Evolutionary conservation across 2,888 invertebrate genomes (phyloP).

Genomic region (Meganola albula): DNA sequence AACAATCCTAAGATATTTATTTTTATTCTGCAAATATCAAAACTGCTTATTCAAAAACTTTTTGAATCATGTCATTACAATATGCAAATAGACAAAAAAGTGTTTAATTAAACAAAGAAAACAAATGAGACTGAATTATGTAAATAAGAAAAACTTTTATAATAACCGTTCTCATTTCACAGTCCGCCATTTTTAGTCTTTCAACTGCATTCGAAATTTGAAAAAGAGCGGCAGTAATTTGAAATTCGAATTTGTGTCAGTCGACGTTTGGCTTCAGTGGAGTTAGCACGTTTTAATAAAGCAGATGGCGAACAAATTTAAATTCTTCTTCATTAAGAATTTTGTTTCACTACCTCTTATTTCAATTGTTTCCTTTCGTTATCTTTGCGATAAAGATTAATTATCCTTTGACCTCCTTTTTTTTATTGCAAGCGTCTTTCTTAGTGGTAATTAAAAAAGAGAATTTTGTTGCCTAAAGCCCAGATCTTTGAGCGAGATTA

Average conservation of each 20-base stretch:
- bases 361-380: constrained; percentile 36
- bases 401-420: constrained; percentile 50
- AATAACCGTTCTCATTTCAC: constrained; percentile 24
- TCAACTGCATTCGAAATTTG: constrained; percentile 44
- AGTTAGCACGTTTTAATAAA: constrained; percentile 61
- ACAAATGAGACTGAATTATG: neutral
- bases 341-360: constrained; percentile 36
- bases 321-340: constrained; percentile 53
- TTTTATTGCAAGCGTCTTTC: constrained; percentile 29
- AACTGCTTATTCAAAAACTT: too few relatives aligned
- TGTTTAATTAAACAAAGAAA: too few relatives aligned
- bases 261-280: constrained; percentile 37
- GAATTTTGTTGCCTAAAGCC: constrained; percentile 23
- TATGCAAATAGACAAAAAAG: too few relatives aligned
- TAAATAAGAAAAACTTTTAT: constrained; percentile 7
- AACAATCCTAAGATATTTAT: too few relatives aligned
- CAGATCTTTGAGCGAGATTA: too few relatives aligned
- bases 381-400: constrained; percentile 56
- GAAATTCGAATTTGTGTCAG: constrained; percentile 55
- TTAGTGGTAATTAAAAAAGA: constrained; percentile 45
- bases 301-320: constrained; percentile 61
- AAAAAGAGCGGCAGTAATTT: constrained; percentile 51
- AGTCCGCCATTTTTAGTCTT: constrained; percentile 26
- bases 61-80: too few relatives aligned
- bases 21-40: too few relatives aligned